Percentiles rank a stretch among this genome's conserved stretches.
These are phyloP conservation scores for Cyaniris semiargus DNA, from an alignment of 2,888 invertebrate species.

Conservation along the genomic window DNA sequence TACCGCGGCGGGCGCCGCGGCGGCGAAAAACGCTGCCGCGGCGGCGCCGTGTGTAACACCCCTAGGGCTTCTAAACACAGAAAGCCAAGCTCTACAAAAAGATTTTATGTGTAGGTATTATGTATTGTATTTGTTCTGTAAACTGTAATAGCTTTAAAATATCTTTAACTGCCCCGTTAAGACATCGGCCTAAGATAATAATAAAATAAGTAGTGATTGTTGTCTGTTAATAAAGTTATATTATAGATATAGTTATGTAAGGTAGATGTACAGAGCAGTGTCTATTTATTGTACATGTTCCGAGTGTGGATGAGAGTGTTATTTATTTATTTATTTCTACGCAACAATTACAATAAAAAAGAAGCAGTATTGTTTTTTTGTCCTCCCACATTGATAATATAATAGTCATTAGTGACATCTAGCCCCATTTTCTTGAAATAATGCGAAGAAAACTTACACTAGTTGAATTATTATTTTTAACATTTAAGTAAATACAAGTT, in stretches of 20 bases:
- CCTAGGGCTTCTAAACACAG: background rate
- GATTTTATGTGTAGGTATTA: background rate
- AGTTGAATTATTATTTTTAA: too few relatives aligned
- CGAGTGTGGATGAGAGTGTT: constrained; percentile 54
- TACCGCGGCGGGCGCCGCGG: too few relatives aligned
- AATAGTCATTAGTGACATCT: background rate
- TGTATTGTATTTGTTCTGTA: constrained; percentile 6
- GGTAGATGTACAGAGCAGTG: constrained; percentile 42
- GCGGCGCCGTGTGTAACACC: too few relatives aligned
- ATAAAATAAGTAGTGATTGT: constrained; percentile 33
- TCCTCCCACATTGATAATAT: background rate
- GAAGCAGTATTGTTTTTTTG: constrained; percentile 36
- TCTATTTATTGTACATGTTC: constrained; percentile 54
- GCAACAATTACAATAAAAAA: constrained; percentile 46
- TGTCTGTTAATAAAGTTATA: constrained; percentile 41
- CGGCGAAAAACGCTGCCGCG: too few relatives aligned
- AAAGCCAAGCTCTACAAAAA: background rate
- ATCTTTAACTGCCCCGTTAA: background rate
- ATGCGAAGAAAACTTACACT: background rate
- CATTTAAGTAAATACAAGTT: too few relatives aligned
- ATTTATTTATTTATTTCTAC: constrained; percentile 57
- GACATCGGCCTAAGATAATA: constrained; percentile 33
- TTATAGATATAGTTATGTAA: constrained; percentile 32
- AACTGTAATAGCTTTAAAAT: constrained; percentile 25
- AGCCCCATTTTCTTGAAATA: background rate